A percentile compares a stretch with the other conserved stretches of the same genome.
phyloP scores from a whole-genome alignment of 2,113 vertebrate species.

The Strix uralensis region DNA sequence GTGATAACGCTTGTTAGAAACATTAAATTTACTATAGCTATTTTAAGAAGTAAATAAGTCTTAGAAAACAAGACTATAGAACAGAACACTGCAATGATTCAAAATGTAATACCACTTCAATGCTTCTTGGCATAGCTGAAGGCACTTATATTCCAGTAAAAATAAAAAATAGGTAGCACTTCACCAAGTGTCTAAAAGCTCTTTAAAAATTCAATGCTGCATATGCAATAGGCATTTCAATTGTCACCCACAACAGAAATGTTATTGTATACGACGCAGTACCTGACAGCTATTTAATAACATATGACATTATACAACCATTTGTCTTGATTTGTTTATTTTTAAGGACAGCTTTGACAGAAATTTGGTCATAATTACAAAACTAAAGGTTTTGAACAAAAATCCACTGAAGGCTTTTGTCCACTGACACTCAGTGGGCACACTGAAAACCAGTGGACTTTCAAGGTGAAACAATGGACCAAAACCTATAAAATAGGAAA shows the following conservation, averaged over 20 bases:
- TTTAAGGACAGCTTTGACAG: background rate
- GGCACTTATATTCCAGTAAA: background rate
- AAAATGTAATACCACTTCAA: background rate
- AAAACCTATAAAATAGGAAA: background rate
- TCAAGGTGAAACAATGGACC: background rate
- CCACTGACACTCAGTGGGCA: background rate
- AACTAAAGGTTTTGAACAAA: background rate
- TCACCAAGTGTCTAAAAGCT: background rate
- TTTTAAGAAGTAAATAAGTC: constrained; percentile 13
- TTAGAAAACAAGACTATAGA: background rate
- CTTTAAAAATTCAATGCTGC: background rate
- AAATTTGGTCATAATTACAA: background rate
- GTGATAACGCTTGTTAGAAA: background rate
- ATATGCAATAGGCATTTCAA: background rate
- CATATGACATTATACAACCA: background rate
- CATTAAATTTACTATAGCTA: background rate
- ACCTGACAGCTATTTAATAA: constrained; percentile 24
- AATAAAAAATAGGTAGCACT: background rate
- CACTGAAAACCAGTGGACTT: background rate
- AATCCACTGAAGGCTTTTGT: background rate
- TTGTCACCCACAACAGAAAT: background rate
- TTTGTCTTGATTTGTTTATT: background rate
- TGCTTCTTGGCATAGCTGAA: background rate
- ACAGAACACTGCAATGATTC: background rate
- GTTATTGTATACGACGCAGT: background rate